Evolutionary conservation across 2,797 vertebrate species (phyloP), one percentile per base, ranked within the genome.

Genomic region (Smutsia temminckii): DNA sequence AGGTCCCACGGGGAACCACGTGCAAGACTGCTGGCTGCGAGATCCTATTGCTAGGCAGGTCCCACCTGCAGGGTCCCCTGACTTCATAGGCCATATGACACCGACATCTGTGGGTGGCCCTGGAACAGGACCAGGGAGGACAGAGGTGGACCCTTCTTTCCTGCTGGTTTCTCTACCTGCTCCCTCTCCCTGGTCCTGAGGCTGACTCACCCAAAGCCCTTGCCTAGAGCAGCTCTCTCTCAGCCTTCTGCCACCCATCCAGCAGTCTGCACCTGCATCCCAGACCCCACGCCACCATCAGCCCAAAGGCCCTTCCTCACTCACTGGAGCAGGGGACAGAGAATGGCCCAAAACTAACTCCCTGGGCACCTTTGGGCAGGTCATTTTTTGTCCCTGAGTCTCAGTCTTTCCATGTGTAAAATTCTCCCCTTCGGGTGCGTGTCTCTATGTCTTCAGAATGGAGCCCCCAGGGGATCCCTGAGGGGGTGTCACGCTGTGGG

Each of bases 391-490:
- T 64, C 42, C 89, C 85, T 27, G 53, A 66, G n/a, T 59, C 71
- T 88, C 92, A 42, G 25, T 88, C 85, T 92, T 85, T 27, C 85
- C 32, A 8, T 83, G 51, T 74, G 11, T 77, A 57, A 71, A 63
- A 72, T 13, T 25, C 40, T 51, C 61, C 13, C 55, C 46, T 18
- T 18, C 34, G 7, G 2, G 77, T 11, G n/a, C 34, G 4, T 2
- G 17, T 10, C 61, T 68, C 75, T 61, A 25, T 34, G 42, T 85
- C 79, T 95, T 81, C 40, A 71, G 92, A 96, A 92, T 3, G 23
- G 61, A 95, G 79, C 94, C 83, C 89, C 89, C 53, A 77, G 55
- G 93, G 87, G 64, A 90, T 91, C 77, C 53, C 75, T 59, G 81
- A 95, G 87, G 77, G 69, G 93, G 92, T 64, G 85, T 81, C 53